phyloP scores from a whole-genome alignment of 2,113 vertebrate genomes.

The Chloroceryle aenea region DNA sequence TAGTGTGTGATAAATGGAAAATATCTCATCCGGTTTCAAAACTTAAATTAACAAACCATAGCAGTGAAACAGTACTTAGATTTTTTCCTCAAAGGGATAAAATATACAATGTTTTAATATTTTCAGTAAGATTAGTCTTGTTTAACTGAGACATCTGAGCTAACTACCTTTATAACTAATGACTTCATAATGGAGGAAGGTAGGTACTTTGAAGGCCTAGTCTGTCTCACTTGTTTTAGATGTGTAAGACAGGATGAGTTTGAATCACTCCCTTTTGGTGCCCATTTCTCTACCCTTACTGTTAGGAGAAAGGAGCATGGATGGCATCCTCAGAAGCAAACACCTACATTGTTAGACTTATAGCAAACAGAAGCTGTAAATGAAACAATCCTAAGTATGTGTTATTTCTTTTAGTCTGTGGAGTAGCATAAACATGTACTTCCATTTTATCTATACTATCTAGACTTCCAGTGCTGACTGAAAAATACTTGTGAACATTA shows the following conservation, averaged over 20 bases:
- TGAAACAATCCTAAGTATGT: not conserved
- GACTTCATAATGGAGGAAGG: not conserved
- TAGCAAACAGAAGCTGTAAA: not conserved
- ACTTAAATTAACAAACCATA: not conserved
- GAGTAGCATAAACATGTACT: not conserved
- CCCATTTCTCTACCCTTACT: not conserved
- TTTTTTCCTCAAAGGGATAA: not conserved
- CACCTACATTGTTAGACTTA: not conserved
- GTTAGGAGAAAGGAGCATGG: not conserved
- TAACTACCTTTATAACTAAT: not conserved
- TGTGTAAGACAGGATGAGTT: not conserved
- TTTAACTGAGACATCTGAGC: not conserved
- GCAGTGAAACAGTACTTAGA: not conserved
- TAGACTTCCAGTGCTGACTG: not conserved
- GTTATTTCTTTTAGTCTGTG: not conserved
- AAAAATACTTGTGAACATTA: not conserved
- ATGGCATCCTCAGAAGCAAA: not conserved
- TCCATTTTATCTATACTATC: not conserved
- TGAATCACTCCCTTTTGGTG: accelerated
- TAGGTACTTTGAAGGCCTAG: not conserved
- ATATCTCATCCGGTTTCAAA: not conserved
- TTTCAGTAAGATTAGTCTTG: not conserved
- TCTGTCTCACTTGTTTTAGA: not conserved
- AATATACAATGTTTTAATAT: not conserved
- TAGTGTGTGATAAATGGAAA: not conserved